These are phyloP conservation scores for Chrysopa pallens DNA, from an alignment of 1,140 invertebrate genomes.

Conservation along the genomic window DNA sequence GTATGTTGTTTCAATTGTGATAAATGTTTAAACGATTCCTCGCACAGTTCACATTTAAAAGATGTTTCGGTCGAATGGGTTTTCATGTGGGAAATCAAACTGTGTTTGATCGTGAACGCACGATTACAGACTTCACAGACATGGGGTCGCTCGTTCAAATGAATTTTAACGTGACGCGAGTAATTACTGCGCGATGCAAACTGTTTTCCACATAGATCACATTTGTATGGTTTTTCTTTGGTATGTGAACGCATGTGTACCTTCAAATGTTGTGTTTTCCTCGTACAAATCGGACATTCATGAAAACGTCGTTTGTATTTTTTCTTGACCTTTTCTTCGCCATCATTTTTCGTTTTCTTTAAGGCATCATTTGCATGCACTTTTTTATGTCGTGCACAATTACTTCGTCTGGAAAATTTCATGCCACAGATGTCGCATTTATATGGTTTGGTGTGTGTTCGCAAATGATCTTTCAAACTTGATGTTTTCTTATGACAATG, in stretches of 20 bases:
- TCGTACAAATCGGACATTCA: too few species aligned
- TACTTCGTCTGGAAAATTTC: too few species aligned
- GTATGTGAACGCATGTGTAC: conserved; percentile 49
- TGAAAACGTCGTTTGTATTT: too few species aligned
- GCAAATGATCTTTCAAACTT: too few species aligned
- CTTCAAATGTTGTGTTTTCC: not conserved
- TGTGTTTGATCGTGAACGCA: not conserved
- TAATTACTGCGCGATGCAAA: conserved; percentile 20
- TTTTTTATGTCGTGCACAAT: too few species aligned
- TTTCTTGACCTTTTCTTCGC: too few species aligned
- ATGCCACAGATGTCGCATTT: too few species aligned
- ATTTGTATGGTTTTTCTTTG: conserved; percentile 51
- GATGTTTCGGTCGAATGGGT: not conserved
- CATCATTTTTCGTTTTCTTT: too few species aligned
- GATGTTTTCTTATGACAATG: too few species aligned
- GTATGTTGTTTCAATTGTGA: not conserved
- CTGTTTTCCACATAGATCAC: conserved; percentile 24
- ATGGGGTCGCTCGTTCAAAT: conserved; percentile 9
- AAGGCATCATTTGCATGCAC: too few species aligned
- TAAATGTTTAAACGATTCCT: not conserved
- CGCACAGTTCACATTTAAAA: conserved; percentile 1
- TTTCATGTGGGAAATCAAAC: not conserved
- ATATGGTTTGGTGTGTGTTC: too few species aligned
- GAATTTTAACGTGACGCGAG: conserved; percentile 34
- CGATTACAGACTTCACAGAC: not conserved